Base-by-base conservation (phyloP, 2,888 invertebrate genomes). In the Eucriotettix oculatus region DNA sequence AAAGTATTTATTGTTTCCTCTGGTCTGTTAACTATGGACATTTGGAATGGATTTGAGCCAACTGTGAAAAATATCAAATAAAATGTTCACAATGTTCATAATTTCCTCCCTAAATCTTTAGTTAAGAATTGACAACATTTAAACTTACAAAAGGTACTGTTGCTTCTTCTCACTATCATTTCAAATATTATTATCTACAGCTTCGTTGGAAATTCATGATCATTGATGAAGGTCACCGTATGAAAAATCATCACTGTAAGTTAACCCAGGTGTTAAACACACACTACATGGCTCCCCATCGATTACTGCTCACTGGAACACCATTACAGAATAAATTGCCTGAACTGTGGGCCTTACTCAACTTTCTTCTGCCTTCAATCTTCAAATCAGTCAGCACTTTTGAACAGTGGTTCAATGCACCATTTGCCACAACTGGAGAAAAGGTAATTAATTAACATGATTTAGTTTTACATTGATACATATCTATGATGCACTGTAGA, bases 221-320 rank as follows among this genome's bases (percentile, higher is more conserved):
- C 59, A 83, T 83, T 66, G 83, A 83, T 68, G 83, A 83, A 69
- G 83, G 83, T 53, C 83, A 83, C 70, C 74, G 83, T 29, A 82
- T 83, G 81, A 83, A 83, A 73, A 84, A 84, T 69, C 82, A 83
- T 68, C 81, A 83, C 67, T 83, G 82, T 71, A 84, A 83, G 67
- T 71, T 83, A 65, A 83, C 83, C 0, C 77, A 79, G 67, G 75
- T 70, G 52, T 71, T 83, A 59, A 84, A 83, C 70, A 79, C 79
- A 10, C 78, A 78, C 70, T 80, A 80, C 70, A 71, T 72, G 42
- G 80, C 82, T 2, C 80, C 81, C 11, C 79, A 82, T 68, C 75
- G 83, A 52, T 71, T 83, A 12, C 71, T 83, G 41, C 72, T 83
- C 16, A 83, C 83, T 40, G 81, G 81, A 58, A 82, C 80, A 17